phyloP scores from a whole-genome alignment of 2,888 invertebrate genomes.

The Temnothorax unifasciatus region DNA sequence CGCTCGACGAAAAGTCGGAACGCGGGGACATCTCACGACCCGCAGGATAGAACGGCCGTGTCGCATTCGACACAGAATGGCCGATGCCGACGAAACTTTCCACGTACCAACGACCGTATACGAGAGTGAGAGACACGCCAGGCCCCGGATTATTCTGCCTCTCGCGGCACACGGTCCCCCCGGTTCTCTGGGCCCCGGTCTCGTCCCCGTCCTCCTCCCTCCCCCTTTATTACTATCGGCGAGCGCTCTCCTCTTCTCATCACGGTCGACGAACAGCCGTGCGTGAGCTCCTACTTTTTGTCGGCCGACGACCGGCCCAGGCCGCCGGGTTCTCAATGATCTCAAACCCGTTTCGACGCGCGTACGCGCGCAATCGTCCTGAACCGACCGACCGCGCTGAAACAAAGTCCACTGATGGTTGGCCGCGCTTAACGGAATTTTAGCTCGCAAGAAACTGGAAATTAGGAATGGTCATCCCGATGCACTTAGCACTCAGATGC shows the following conservation, averaged over 20 bases:
- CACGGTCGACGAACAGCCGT: constrained; percentile 73
- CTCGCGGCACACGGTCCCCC: constrained; percentile 15
- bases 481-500: background rate
- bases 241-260: constrained; percentile 64
- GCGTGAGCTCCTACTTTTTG: constrained; percentile 75
- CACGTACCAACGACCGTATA: constrained; percentile 36
- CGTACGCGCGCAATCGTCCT: constrained; percentile 62
- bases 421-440: constrained; percentile 63
- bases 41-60: constrained; percentile 23
- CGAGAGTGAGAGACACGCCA: constrained; percentile 48
- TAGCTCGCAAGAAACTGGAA: background rate
- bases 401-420: constrained; percentile 55
- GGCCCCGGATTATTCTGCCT: constrained; percentile 46
- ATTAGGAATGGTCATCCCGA: background rate
- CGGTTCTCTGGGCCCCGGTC: constrained; percentile 33
- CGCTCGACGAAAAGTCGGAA: constrained; percentile 39
- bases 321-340: constrained; percentile 77
- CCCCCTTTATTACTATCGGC: constrained; percentile 59
- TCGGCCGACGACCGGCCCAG: constrained; percentile 72
- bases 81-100: constrained; percentile 64
- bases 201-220: constrained; percentile 51
- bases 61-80: constrained; percentile 57
- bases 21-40: constrained; percentile 31
- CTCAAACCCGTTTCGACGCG: constrained; percentile 75
- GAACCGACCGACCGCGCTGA: constrained; percentile 41